Base-by-base conservation (phyloP, 2,888 invertebrate species). In the Achlya flavicornis region DNA sequence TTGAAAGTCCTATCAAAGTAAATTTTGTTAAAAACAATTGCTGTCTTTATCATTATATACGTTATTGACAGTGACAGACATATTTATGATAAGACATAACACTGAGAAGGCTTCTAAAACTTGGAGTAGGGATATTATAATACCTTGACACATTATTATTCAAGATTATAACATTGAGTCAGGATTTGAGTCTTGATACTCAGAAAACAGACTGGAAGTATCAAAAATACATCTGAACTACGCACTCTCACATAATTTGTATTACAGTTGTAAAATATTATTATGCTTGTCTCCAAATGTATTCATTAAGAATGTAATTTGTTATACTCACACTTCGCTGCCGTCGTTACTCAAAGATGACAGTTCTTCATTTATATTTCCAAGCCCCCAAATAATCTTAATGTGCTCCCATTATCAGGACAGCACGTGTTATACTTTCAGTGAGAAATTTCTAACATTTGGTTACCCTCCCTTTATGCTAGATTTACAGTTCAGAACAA, bases 401-500 rank as follows among this genome's bases (percentile, higher is more conserved):
- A 92, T 91, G 91, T 89, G 80, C 81, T 77, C 90, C 87, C 89
- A 92, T 92, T 92, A 92, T 88, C 90, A 83, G 78, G 58, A 75
- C 78, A 79, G 81, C 88, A 89, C 86, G 87, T 90, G 90, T 87
- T 81, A 65, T 78, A 73, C 74, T 82, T 80, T 77, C 76, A 82
- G 79, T 81, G 82, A 83, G 84, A 85, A 82, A 85, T 84, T 84
- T 81, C 76, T 75, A 79, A 78, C 85, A 78, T 77, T 77, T 68
- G 71, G 83, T 87, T 86, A 41, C 88, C 89, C 85, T 85, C 79
- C 80, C 83, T 80, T 77, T 46, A 14, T 73, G 79, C 74, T 82
- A 90, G 89, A 91, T 91, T 93, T 91, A 92, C 87, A 84, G 78
- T 83, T 65, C 74, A 78, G 88, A 89, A 92, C 93, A 92, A 92